Conservation (phyloP, 1,140 invertebrate species). For the Scaptodrosophila lebanonensis region DNA sequence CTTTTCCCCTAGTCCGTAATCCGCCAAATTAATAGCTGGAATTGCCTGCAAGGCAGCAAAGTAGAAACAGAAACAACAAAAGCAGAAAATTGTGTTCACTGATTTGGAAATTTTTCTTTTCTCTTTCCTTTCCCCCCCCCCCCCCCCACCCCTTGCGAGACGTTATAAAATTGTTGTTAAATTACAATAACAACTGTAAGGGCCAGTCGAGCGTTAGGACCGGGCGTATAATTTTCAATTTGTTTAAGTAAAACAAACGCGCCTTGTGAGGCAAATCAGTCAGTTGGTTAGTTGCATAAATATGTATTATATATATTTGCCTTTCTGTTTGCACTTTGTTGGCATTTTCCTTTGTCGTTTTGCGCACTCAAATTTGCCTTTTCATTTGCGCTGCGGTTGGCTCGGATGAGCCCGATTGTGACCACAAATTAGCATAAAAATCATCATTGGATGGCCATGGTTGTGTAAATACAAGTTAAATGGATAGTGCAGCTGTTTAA, state of each 20-base stretch:
- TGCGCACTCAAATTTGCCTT: slow-evolving; percentile 39
- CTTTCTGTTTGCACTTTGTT: slow-evolving; percentile 35
- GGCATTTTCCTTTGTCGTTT: slow-evolving; percentile 1
- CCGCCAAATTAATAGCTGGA: slow-evolving; percentile 45
- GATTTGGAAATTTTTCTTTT: slow-evolving; percentile 58
- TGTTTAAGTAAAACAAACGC: slow-evolving; percentile 70
- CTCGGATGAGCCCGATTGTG: slow-evolving; percentile 55
- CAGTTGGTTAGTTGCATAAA: slow-evolving; percentile 49
- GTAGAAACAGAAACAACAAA: slow-evolving; percentile 48
- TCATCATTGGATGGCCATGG: slow-evolving; percentile 66
- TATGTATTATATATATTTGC: slow-evolving; percentile 69
- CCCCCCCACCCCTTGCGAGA: not conserved
- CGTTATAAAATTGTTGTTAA: slow-evolving; percentile 56
- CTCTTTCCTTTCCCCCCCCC: slow-evolving; percentile 1
- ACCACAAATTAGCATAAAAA: slow-evolving; percentile 74
- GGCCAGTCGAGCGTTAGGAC: slow-evolving; percentile 11
- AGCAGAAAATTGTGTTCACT: slow-evolving; percentile 72
- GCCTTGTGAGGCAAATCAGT: slow-evolving; percentile 41
- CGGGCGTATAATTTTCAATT: slow-evolving; percentile 72
- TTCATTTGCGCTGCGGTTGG: slow-evolving; percentile 41
- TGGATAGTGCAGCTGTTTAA: too few species aligned
- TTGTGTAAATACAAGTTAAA: too few species aligned
- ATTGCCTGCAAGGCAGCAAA: slow-evolving; percentile 37
- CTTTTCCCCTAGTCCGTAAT: slow-evolving; percentile 24
- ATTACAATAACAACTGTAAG: slow-evolving; percentile 52